These are phyloP conservation scores for Colletes gigas DNA, from an alignment of 1,140 invertebrate species.

Conservation along the genomic window DNA sequence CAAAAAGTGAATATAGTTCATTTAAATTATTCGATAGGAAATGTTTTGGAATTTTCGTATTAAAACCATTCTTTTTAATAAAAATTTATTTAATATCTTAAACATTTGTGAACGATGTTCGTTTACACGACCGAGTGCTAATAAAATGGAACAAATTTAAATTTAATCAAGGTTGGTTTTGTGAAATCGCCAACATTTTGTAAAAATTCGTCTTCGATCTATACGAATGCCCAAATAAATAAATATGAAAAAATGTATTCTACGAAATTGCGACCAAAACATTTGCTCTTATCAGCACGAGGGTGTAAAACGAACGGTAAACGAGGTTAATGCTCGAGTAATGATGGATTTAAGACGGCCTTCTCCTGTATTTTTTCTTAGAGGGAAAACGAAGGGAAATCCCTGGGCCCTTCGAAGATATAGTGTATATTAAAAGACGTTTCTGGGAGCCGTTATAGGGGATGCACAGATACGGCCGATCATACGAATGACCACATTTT, in stretches of 20 bases:
- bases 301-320: background rate
- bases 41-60: no score
- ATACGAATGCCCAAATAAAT: background rate
- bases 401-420: slow-evolving; percentile 74
- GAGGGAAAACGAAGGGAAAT: slow-evolving; percentile 59
- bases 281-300: background rate
- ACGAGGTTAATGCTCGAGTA: slow-evolving; percentile 37
- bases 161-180: no score
- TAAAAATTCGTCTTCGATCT: no score
- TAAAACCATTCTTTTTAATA: no score
- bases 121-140: no score
- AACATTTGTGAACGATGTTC: no score
- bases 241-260: background rate
- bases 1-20: no score
- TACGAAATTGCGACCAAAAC: background rate
- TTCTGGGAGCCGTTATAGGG: slow-evolving; percentile 69
- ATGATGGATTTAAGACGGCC: slow-evolving; percentile 66
- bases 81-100: no score
- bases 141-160: no score
- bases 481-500: slow-evolving; percentile 81
- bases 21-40: no score
- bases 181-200: no score
- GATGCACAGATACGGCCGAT: slow-evolving; percentile 75
- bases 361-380: slow-evolving; percentile 39
- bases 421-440: slow-evolving; percentile 82